These are phyloP conservation scores for Uropetala carovei DNA, from an alignment of 2,888 invertebrate species.

Conservation along the genomic window DNA sequence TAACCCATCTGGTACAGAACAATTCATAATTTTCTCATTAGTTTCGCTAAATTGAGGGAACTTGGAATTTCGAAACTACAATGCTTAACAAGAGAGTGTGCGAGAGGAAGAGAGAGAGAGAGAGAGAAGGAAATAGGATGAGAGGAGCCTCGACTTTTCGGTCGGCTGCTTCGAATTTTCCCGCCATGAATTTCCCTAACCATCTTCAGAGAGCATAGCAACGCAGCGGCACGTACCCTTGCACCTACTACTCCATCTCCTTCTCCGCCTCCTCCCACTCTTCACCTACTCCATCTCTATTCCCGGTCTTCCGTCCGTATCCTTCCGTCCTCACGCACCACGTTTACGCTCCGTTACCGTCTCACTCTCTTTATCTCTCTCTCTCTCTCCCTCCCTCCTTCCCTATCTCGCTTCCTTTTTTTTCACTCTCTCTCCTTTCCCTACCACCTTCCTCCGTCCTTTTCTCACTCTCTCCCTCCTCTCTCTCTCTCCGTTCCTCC, in stretches of 20 bases:
- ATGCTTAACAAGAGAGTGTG: neutral
- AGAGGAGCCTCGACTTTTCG: neutral
- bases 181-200: neutral
- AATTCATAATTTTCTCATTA: conserved; percentile 54
- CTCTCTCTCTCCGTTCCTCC: too few species aligned
- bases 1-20: conserved; percentile 45
- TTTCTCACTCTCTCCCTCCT: too few species aligned
- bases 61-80: neutral
- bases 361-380: neutral
- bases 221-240: too few species aligned
- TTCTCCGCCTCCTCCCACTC: too few species aligned
- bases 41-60: conserved; percentile 2
- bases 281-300: too few species aligned
- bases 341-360: conserved; percentile 5
- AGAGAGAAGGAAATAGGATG: neutral
- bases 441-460: too few species aligned
- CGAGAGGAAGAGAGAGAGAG: neutral
- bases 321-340: neutral
- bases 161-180: neutral
- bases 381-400: too few species aligned
- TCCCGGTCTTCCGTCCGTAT: neutral
- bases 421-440: too few species aligned
- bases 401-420: too few species aligned
- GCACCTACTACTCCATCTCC: too few species aligned
- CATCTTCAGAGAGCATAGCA: neutral